Conservation (phyloP, 2,113 vertebrate genomes). For the Hemichromis elongatus region DNA sequence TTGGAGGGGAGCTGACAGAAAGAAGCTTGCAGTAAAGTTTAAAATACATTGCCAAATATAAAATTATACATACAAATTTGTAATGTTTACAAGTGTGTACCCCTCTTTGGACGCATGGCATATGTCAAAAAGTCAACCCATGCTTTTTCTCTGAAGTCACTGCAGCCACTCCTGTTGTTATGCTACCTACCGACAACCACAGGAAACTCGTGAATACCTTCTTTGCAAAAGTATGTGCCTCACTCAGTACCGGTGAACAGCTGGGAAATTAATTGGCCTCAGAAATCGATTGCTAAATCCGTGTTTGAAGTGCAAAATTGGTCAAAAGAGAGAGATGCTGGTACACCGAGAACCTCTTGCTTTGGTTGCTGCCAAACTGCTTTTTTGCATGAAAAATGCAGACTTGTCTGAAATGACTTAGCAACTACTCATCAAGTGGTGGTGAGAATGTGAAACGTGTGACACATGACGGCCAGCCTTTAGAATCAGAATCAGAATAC, state of each 20-base stretch:
- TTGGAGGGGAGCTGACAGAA: neutral
- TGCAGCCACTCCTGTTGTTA: neutral
- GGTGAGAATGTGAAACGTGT: neutral
- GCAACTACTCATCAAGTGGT: neutral
- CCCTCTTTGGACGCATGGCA: rapidly evolving
- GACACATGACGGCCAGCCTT: neutral
- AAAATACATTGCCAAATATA: neutral
- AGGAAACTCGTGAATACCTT: neutral
- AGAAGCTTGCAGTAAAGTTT: neutral
- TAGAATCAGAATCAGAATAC: too few relatives aligned
- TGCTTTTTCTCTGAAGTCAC: neutral
- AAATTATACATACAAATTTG: too few relatives aligned
- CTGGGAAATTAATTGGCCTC: neutral
- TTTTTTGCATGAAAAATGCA: neutral
- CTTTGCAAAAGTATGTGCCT: neutral
- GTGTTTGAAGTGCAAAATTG: too few relatives aligned
- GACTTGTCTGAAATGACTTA: neutral
- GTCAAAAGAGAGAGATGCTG: neutral
- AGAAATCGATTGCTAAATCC: neutral
- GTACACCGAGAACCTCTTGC: neutral
- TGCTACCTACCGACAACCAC: neutral
- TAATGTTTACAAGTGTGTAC: neutral
- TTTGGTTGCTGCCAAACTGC: neutral
- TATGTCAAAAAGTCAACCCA: neutral
- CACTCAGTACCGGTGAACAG: neutral